Conservation (phyloP, 1,140 invertebrate species). For the Temnothorax longispinosus region DNA sequence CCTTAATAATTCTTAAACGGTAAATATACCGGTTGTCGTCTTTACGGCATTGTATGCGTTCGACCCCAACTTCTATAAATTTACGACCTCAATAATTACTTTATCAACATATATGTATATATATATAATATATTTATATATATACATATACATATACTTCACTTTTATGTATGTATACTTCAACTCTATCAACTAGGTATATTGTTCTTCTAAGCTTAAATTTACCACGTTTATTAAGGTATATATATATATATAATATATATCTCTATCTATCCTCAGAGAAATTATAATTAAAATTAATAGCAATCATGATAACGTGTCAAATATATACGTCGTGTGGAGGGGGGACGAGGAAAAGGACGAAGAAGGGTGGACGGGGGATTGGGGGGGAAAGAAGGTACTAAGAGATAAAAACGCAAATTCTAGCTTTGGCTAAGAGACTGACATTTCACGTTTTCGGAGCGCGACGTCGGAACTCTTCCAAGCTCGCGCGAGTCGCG, state of each 20-base stretch:
- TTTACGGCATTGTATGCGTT: constrained; percentile 80
- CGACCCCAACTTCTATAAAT: constrained; percentile 78
- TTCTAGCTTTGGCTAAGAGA: constrained; percentile 83
- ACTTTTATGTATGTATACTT: constrained; percentile 82
- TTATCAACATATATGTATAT: constrained; percentile 81
- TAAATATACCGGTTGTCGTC: constrained; percentile 68
- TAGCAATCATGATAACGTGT: constrained; percentile 74
- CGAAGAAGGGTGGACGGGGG: constrained; percentile 18
- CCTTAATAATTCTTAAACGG: constrained; percentile 66
- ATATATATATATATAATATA: constrained; percentile 58
- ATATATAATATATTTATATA: constrained; percentile 44
- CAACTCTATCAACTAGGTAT: constrained; percentile 83
- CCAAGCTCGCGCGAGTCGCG: neutral
- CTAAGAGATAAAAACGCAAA: constrained; percentile 77
- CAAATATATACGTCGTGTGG: constrained; percentile 69
- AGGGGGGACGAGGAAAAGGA: constrained; percentile 32
- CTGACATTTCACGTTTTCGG: constrained; percentile 75
- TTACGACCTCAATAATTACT: constrained; percentile 82
- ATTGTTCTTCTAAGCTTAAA: constrained; percentile 83
- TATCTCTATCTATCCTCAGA: constrained; percentile 74
- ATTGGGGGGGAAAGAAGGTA: constrained; percentile 52
- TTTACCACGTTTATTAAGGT: constrained; percentile 82
- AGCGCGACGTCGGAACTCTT: constrained; percentile 56
- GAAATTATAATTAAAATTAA: constrained; percentile 79
- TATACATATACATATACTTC: constrained; percentile 75